Evolutionary conservation across 2,113 vertebrate species (phyloP), one percentile per base, ranked within the genome.

Genomic region (Ceyx melanurus): DNA sequence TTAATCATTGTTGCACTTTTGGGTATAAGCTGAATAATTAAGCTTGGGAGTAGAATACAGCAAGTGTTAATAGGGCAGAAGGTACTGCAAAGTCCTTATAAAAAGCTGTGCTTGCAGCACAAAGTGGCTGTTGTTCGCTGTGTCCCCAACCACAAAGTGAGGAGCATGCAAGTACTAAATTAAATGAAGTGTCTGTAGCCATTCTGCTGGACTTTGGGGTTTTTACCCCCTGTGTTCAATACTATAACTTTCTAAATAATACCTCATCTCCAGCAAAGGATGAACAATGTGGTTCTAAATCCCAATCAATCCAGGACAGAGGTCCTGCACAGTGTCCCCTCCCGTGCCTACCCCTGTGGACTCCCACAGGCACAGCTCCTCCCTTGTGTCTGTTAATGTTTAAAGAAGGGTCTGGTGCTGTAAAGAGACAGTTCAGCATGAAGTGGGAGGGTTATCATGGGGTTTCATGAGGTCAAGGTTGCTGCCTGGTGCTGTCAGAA

Each of bases 11-110:
- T 87, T 89, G 89, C 82, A 82, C 96, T 94, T 94, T 82, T 80
- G 92, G 92, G 94, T 95, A 94, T 96, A 95, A 94, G 87, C 93
- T 85, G 85, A 95, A 96, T 96, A 92, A 96, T 96, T 95, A 96
- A 96, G 78, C 92, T 85, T 94, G 95, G 87, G 94, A 96, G 89
- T 92, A 94, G 92, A 95, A 91, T 93, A 77, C 82, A 67, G 89
- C 64, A 86, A 95, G 94, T 91, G 91, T 87, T 95, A 95, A 94
- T 87, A 94, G 94, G 92, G 95, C 92, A 94, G 91, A 91, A 96
- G 92, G 82, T 89, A 80, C 87, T 80, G 86, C 84, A 80, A 82
- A 94, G 89, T 89, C 92, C 94, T 96, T 94, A 74, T 64, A 51
- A 95, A 95, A 88, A 92, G 84, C 94, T 91, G 87, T 67, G 71